These are phyloP conservation scores for Orthosia cruda DNA, from an alignment of 2,888 invertebrate species.

Conservation along the genomic window DNA sequence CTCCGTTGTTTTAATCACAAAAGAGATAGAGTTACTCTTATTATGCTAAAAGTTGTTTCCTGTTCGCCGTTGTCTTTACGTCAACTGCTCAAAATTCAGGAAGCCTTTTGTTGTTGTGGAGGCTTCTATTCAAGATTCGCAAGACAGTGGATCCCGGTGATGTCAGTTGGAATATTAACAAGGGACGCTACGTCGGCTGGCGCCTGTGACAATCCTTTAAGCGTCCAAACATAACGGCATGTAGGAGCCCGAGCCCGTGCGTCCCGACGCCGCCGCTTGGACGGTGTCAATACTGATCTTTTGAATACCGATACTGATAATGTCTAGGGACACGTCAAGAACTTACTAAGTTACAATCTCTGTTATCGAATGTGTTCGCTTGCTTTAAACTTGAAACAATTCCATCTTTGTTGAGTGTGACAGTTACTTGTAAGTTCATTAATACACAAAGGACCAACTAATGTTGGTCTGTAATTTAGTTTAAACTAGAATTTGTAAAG, in stretches of 20 bases:
- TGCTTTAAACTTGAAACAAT: constrained; percentile 44
- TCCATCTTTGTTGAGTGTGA: no score
- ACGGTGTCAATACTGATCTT: constrained; percentile 70
- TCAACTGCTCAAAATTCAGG: constrained; percentile 86
- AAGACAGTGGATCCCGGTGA: constrained; percentile 83
- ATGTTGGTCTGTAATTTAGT: neutral
- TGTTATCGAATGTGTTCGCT: constrained; percentile 51
- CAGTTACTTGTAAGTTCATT: constrained; percentile 22
- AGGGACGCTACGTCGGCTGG: constrained; percentile 75
- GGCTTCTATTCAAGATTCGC: constrained; percentile 86
- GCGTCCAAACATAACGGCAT: constrained; percentile 67
- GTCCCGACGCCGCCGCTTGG: constrained; percentile 40
- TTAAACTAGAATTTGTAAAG: neutral
- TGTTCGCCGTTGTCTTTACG: constrained; percentile 75
- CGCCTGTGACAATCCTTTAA: constrained; percentile 81
- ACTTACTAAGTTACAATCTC: constrained; percentile 41
- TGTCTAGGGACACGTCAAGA: constrained; percentile 54
- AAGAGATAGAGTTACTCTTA: constrained; percentile 77
- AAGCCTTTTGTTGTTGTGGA: constrained; percentile 84
- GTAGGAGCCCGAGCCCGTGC: constrained; percentile 18
- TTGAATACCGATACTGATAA: constrained; percentile 70
- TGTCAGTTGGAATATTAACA: constrained; percentile 87
- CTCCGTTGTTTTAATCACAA: constrained; percentile 76
- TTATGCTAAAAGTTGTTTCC: constrained; percentile 72
- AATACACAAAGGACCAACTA: constrained; percentile 1